These are phyloP conservation scores for Origma solitaria DNA, from an alignment of 2,113 vertebrate species.

Conservation along the genomic window DNA sequence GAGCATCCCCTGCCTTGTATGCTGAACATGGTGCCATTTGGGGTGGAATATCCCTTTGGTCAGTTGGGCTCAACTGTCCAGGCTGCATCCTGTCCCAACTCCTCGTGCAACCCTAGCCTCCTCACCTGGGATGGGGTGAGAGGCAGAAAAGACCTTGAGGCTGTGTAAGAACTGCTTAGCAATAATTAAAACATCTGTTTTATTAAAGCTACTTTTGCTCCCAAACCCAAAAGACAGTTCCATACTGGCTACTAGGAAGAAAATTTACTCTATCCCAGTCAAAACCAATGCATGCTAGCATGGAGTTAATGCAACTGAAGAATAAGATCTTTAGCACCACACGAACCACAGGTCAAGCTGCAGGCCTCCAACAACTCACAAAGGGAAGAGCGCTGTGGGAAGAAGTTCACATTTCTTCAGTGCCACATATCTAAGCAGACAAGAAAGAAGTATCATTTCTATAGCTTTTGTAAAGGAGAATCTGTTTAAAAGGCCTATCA, in stretches of 20 bases:
- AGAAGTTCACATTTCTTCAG: background rate
- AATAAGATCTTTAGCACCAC: background rate
- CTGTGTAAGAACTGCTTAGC: background rate
- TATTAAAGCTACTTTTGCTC: background rate
- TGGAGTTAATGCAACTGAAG: background rate
- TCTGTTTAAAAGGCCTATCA: background rate
- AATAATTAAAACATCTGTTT: background rate
- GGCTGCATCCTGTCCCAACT: background rate
- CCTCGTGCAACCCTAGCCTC: background rate
- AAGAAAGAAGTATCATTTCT: background rate
- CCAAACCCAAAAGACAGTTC: background rate
- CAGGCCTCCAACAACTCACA: background rate
- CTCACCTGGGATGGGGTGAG: rapidly evolving
- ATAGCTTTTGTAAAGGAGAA: background rate
- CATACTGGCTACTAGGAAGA: background rate
- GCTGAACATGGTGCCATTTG: too few relatives aligned
- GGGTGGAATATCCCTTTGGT: background rate
- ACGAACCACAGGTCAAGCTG: background rate
- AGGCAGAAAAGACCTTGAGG: background rate
- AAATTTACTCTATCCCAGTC: background rate
- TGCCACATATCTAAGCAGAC: background rate
- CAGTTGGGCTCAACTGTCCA: background rate
- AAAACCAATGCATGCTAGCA: background rate
- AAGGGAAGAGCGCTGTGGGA: background rate
- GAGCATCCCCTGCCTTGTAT: rapidly evolving